A percentile compares a stretch with the other conserved stretches of the same genome.
phyloP scores from a whole-genome alignment of 2,797 vertebrate species.

The Bufotes viridis region DNA sequence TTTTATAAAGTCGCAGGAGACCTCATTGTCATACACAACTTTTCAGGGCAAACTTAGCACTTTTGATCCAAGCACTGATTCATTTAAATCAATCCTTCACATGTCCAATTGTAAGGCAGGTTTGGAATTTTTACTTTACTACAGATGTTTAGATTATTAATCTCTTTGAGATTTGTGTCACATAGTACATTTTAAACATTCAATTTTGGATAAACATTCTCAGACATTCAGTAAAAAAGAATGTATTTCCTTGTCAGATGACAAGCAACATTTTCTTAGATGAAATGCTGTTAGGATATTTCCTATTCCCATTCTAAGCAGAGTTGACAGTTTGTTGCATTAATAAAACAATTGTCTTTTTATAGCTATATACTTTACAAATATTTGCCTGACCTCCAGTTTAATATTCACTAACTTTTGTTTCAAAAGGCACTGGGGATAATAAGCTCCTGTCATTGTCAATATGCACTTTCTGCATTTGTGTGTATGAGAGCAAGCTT shows the following conservation, averaged over 20 bases:
- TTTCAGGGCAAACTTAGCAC: no score
- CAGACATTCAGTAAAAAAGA: neutral
- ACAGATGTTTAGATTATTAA: neutral
- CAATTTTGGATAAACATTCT: neutral
- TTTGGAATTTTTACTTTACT: neutral
- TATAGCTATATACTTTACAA: constrained; percentile 1
- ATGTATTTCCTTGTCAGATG: constrained; percentile 16
- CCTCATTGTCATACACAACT: no score
- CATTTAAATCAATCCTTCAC: no score
- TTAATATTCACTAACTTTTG: neutral
- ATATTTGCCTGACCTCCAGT: neutral
- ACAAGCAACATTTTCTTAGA: neutral
- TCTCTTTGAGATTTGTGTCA: neutral
- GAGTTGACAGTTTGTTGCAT: neutral
- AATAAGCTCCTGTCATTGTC: constrained; percentile 14
- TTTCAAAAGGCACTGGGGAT: neutral
- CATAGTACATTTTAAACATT: neutral
- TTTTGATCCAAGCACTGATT: no score
- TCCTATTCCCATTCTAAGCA: neutral
- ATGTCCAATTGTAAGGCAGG: neutral
- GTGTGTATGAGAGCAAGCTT: neutral
- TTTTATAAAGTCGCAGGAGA: no score
- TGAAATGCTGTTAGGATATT: neutral
- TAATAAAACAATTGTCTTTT: constrained; percentile 5
- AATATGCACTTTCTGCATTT: neutral